Evolutionary conservation across 2,888 invertebrate species (phyloP), one percentile per base, ranked within the genome.

Genomic region (Drosophila atroscutellata): DNA sequence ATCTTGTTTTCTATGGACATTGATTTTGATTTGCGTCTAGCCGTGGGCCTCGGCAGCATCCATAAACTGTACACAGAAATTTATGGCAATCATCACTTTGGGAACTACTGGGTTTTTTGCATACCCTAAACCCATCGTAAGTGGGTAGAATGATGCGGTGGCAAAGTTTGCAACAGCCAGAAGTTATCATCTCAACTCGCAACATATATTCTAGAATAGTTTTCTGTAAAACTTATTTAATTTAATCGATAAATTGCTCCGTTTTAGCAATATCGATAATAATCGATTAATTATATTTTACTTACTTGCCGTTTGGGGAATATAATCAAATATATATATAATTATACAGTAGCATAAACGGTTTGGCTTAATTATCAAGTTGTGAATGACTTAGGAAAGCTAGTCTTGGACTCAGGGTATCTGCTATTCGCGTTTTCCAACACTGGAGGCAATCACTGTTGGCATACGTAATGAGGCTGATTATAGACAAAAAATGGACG

Each of bases 101-200:
- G 61, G 69, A 80, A 81, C 81, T 76, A 83, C 83, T 81, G 79
- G 83, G 74, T 81, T 76, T 81, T 58, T 15, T 0, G 20, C 2
- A 1, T 45, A 24, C 45, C 45, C 45, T 45, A 24, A 15, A 15
- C 24, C 8, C 45, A 45, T 3, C 0, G 7, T 2, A 24, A 8
- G 4, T 15, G 15, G 4, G 24, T 7, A 4, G 15, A 4, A 8
- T 45, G 24, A 24, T 15, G 24, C 11, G 2, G 34, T 34, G 36
- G 6, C 0, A 15, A 39, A n/a, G 39, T 15, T 24, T 24, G 45
- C 15, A 15, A 24, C 8, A 45, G 24, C 15, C 15, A 2, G 2
- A 24, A 8, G 20, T 6, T 3, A 7, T 0, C 6, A 20, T 3
- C 6, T 7, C 3, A 42, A 3, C 13, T 3, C 20, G 3, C 3